A percentile compares a stretch with the other conserved stretches of the same genome.
These are phyloP conservation scores for Platichthys stellatus DNA, from an alignment of 2,113 vertebrate genomes.

Conservation along the genomic window DNA sequence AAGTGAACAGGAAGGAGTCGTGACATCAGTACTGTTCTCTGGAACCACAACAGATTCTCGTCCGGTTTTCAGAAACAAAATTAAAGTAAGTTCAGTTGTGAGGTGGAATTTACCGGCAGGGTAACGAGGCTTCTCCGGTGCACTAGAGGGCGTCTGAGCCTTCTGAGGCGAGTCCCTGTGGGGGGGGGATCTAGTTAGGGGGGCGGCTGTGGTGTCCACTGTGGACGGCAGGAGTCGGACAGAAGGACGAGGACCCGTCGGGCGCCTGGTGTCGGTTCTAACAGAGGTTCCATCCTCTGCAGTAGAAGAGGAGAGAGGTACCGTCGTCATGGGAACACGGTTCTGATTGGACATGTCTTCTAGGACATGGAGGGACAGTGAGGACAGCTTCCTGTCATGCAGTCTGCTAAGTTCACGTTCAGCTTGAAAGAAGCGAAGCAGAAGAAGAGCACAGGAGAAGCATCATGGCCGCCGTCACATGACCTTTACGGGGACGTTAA, in stretches of 20 bases:
- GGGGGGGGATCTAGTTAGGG: slow-evolving; percentile 47
- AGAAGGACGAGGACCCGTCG: slow-evolving; percentile 40
- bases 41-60: too few species aligned
- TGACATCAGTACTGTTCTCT: too few species aligned
- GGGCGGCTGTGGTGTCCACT: slow-evolving; percentile 52
- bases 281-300: slow-evolving; percentile 69
- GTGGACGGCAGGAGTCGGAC: slow-evolving; percentile 48
- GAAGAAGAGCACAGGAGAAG: too few species aligned
- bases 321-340: slow-evolving; percentile 40
- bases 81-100: neutral
- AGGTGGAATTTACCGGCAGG: slow-evolving; percentile 72
- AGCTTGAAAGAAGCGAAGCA: too few species aligned
- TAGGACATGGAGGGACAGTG: neutral
- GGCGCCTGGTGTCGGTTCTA: slow-evolving; percentile 62
- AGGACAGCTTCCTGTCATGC: too few species aligned
- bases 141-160: slow-evolving; percentile 44
- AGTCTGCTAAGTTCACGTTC: too few species aligned
- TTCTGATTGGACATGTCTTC: slow-evolving; percentile 10
- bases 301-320: slow-evolving; percentile 56
- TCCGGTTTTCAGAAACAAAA: neutral
- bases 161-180: slow-evolving; percentile 31
- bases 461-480: too few species aligned
- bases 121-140: slow-evolving; percentile 62
- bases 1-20: too few species aligned
- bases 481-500: too few species aligned